Percentiles rank a stretch among this genome's conserved stretches.
Conservation (phyloP, 1,140 invertebrate genomes). For the Formica exsecta region DNA sequence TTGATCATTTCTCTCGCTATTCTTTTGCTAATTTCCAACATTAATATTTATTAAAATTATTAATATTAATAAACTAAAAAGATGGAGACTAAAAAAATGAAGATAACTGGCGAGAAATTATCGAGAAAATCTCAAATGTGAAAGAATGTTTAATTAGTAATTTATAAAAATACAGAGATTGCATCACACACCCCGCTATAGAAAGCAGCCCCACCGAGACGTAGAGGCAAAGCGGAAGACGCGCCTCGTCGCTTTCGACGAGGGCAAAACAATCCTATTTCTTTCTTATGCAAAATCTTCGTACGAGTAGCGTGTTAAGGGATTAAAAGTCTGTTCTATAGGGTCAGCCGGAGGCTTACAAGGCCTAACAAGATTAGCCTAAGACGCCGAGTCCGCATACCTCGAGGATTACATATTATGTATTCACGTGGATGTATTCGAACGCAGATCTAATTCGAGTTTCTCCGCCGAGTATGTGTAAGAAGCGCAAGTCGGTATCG, state of each 20-base stretch:
- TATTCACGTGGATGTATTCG: constrained; percentile 85
- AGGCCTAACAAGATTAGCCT: constrained; percentile 86
- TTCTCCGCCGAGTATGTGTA: constrained; percentile 46
- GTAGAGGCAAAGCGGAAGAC: constrained; percentile 45
- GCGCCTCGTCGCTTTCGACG: constrained; percentile 71
- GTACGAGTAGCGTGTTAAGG: constrained; percentile 83
- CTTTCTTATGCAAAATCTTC: constrained; percentile 86
- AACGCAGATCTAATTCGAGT: constrained; percentile 83
- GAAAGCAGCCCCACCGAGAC: constrained; percentile 10
- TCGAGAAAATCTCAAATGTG: background rate
- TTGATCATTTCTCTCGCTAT: background rate
- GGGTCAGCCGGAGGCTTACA: constrained; percentile 85
- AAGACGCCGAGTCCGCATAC: constrained; percentile 85
- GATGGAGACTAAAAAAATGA: background rate
- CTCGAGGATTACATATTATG: constrained; percentile 85
- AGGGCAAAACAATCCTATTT: constrained; percentile 83
- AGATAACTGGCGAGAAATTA: background rate
- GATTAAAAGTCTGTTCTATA: constrained; percentile 85
- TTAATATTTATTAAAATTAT: background rate
- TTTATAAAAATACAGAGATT: background rate
- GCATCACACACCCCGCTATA: background rate
- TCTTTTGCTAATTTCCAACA: background rate
- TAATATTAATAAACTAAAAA: background rate
- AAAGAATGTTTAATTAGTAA: background rate
- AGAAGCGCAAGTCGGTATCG: constrained; percentile 57